Conservation (phyloP, 2,113 vertebrate species). For the Phrynosoma blainvillii region DNA sequence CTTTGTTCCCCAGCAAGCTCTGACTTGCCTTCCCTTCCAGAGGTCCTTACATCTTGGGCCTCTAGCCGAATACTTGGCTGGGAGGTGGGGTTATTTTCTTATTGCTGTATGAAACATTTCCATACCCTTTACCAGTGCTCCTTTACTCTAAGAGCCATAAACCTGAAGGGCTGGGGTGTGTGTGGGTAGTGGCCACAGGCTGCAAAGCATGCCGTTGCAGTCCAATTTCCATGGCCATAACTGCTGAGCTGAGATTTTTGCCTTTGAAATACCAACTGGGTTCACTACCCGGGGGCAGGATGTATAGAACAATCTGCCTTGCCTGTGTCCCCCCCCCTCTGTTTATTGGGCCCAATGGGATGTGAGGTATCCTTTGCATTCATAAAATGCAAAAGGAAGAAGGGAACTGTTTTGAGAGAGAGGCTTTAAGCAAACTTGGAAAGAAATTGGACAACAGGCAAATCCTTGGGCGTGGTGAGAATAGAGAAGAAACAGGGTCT, state of each 20-base stretch:
- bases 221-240: constrained; percentile 6
- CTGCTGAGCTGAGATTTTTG: constrained; percentile 13
- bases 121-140: neutral
- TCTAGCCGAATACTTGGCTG: constrained; percentile 1
- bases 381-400: neutral
- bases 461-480: neutral
- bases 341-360: neutral
- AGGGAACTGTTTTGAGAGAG: neutral
- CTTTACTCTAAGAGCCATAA: constrained; percentile 31
- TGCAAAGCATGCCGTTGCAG: constrained; percentile 9
- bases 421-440: neutral
- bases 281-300: neutral
- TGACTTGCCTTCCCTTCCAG: neutral
- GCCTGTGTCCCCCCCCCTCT: neutral
- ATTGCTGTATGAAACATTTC: constrained; percentile 9
- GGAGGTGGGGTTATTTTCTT: constrained; percentile 1
- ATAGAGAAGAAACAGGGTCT: neutral
- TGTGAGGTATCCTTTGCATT: neutral
- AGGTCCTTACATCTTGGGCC: neutral
- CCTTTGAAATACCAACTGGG: constrained; percentile 11
- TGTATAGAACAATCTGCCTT: neutral
- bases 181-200: neutral
- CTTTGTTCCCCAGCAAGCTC: neutral
- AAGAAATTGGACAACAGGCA: neutral
- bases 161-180: constrained; percentile 19